phyloP scores from a whole-genome alignment of 2,888 invertebrate genomes.

The Ferrisia virgata region DNA sequence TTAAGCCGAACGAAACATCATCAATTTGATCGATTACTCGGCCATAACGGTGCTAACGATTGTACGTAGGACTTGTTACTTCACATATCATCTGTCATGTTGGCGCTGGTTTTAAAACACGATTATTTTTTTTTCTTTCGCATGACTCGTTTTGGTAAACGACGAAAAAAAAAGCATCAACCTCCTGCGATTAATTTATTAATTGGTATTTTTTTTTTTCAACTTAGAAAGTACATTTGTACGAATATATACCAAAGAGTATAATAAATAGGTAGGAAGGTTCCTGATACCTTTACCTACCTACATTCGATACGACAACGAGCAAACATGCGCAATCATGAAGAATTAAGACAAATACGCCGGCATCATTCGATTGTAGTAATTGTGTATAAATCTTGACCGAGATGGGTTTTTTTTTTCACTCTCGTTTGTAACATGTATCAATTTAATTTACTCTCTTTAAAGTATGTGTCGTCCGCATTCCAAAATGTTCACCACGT shows the following conservation, averaged over 20 bases:
- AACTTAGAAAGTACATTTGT: neutral
- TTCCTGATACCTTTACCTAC: neutral
- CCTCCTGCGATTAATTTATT: neutral
- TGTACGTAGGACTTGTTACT: neutral
- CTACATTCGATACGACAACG: neutral
- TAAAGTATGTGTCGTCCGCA: neutral
- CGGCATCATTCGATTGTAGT: neutral
- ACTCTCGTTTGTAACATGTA: neutral
- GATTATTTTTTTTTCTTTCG: neutral
- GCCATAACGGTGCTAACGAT: neutral
- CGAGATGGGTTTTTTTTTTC: neutral
- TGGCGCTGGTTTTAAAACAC: neutral
- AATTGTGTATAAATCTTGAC: neutral
- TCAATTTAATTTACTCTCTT: neutral
- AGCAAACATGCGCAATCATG: neutral
- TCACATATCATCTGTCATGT: neutral
- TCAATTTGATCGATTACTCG: neutral
- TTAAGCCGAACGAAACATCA: neutral
- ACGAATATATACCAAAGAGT: no score
- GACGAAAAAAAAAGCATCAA: neutral
- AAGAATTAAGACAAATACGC: constrained; percentile 22
- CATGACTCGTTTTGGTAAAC: neutral
- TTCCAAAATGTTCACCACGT: neutral
- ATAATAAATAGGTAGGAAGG: no score
- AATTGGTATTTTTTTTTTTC: neutral